Evolutionary conservation across 2,888 invertebrate species (phyloP).

Genomic region (Leucoma salicis): DNA sequence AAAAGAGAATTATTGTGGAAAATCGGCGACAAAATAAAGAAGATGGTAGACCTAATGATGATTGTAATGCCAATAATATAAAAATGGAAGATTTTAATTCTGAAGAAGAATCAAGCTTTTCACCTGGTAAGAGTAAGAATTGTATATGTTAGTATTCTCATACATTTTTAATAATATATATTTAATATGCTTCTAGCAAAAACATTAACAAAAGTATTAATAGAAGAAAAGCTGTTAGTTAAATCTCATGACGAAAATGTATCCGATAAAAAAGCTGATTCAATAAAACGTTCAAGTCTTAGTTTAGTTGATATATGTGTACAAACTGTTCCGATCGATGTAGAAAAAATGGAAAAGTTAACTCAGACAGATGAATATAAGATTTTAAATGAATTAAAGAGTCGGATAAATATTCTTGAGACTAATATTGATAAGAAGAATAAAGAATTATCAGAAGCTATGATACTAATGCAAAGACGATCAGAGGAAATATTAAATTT

Average conservation of each 20-base stretch:
- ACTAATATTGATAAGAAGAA: slow-evolving; percentile 40
- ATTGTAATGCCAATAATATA: slow-evolving; percentile 33
- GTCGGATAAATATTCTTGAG: slow-evolving; percentile 37
- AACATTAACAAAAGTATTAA: no score
- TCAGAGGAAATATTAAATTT: slow-evolving; percentile 53
- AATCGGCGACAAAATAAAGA: slow-evolving; percentile 12
- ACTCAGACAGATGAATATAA: slow-evolving; percentile 56
- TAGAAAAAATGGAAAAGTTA: slow-evolving; percentile 30
- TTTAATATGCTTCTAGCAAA: not conserved
- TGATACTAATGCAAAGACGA: slow-evolving; percentile 56
- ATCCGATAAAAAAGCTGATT: no score
- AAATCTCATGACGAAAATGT: no score
- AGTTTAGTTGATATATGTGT: slow-evolving; percentile 19
- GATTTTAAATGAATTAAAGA: slow-evolving; percentile 34
- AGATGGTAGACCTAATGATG: slow-evolving; percentile 21
- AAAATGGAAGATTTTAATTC: slow-evolving; percentile 60
- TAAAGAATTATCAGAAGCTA: slow-evolving; percentile 60
- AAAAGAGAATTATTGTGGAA: slow-evolving; percentile 32
- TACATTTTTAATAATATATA: not conserved
- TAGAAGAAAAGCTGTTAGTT: no score
- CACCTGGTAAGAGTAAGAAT: slow-evolving; percentile 52
- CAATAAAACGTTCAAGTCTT: slow-evolving; percentile 9
- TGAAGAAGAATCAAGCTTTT: slow-evolving; percentile 55
- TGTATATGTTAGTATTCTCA: no score
- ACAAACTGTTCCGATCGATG: slow-evolving; percentile 47